phyloP scores from a whole-genome alignment of 2,888 invertebrate species.

The Clusia tigrina region DNA sequence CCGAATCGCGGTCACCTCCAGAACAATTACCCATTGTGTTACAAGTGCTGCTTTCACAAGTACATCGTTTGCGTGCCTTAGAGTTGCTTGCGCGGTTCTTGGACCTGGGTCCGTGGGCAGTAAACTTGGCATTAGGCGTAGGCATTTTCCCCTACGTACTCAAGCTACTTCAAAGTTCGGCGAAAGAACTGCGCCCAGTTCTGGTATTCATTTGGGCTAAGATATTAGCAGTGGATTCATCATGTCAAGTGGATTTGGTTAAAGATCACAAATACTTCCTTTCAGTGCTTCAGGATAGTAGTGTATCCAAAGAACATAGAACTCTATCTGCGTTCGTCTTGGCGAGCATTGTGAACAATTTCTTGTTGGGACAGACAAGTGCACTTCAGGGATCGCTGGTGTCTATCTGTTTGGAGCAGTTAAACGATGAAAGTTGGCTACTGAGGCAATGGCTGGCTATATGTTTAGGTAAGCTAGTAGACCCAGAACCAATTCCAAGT shows the following conservation, averaged over 20 bases:
- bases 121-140: conserved; percentile 92
- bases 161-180: conserved; percentile 93
- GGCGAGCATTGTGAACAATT: conserved; percentile 91
- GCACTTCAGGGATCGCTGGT: conserved; percentile 89
- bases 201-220: conserved; percentile 99
- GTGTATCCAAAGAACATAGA: conserved; percentile 84
- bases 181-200: conserved; percentile 88
- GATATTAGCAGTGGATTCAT: conserved; percentile 95
- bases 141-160: conserved; percentile 99
- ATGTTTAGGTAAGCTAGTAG: conserved; percentile 77
- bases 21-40: conserved; percentile 97
- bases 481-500: neutral
- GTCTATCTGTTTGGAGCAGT: conserved; percentile 90
- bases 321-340: conserved; percentile 95
- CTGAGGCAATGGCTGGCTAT: conserved; percentile 90
- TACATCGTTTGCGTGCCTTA: conserved; percentile 91
- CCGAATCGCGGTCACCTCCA: conserved; percentile 82
- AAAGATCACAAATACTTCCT: conserved; percentile 97
- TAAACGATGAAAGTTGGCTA: conserved; percentile 74
- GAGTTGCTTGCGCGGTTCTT: conserved; percentile 93
- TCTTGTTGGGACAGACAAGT: conserved; percentile 87
- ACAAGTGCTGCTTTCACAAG: conserved; percentile 79
- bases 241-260: conserved; percentile 93
- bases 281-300: conserved; percentile 85
- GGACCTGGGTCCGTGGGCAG: conserved; percentile 95